Evolutionary conservation across 2,888 invertebrate species (phyloP), one percentile per base, ranked within the genome.

Genomic region (Lasioglossum oenotherae): DNA sequence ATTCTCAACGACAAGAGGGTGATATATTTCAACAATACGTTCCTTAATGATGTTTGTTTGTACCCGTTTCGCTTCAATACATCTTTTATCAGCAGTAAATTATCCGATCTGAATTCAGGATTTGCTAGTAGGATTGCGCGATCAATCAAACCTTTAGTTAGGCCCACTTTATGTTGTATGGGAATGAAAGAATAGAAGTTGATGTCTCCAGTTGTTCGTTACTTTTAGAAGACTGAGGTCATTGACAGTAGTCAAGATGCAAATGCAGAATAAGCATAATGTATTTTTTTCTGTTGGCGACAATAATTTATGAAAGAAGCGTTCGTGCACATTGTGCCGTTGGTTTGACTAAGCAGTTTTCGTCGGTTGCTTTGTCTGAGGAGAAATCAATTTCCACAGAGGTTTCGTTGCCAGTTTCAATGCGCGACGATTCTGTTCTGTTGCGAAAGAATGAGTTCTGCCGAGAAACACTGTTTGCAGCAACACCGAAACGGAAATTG

Each of bases 401-500:
- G 71, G 71, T 41, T 19, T 23, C 41, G 38, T 71, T 23, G 71
- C 14, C 14, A 41, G 12, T n/a, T n/a, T 41, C 12, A 71, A 71
- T 14, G 71, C 23, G n/a, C 41, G 38, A 71, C 38, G n/a, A 49
- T 23, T 35, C 49, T 44, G 49, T 35, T 35, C 31, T 1, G 31
- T 49, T 49, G 49, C 49, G 49, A 74, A 74, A 74, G 49, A 31
- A 35, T 23, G 35, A 23, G 49, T 74, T 49, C 35, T 46, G 49
- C 12, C 5, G 31, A 35, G 49, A 49, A 78, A 84, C 38, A 78
- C 64, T 44, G 74, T 74, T 84, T 84, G 85, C 78, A 78, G 86
- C 78, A 85, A 85, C 64, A 46, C 46, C 80, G 74, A 64, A 72
- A 64, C 64, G 81, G 80, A 78, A 81, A 81, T 85, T 81, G 80